Evolutionary conservation across 2,113 vertebrate species (phyloP).

Genomic region (Onychorhynchus coronatus): DNA sequence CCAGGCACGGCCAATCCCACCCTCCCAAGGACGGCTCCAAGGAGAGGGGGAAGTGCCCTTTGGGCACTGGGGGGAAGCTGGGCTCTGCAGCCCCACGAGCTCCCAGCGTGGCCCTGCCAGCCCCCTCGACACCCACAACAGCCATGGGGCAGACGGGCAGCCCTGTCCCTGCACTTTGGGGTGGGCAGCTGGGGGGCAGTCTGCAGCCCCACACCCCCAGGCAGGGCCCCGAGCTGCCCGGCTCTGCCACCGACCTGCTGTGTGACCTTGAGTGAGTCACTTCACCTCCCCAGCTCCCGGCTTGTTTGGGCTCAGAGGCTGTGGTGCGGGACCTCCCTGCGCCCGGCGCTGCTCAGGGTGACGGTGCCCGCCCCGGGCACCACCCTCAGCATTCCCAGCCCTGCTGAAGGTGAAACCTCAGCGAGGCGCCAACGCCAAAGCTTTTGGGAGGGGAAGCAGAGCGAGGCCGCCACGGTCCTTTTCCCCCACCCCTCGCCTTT

Average conservation of each 20-base stretch:
- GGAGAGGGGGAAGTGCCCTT: neutral
- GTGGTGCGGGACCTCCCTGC: conserved; percentile 45
- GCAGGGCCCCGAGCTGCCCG: neutral
- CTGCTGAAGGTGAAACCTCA: neutral
- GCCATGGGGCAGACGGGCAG: fast-evolving
- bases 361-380: conserved; percentile 28
- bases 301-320: conserved; percentile 37
- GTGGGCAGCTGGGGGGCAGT: fast-evolving
- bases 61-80: fast-evolving
- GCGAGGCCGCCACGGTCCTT: neutral
- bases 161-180: neutral
- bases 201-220: neutral
- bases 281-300: neutral
- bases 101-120: neutral
- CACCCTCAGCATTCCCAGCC: conserved; percentile 22
- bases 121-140: neutral
- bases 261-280: conserved; percentile 51
- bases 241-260: neutral
- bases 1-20: fast-evolving
- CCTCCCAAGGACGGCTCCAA: neutral
- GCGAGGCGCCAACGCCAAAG: neutral
- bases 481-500: neutral
- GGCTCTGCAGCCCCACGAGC: neutral
- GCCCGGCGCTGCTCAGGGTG: neutral
- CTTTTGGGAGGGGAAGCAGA: neutral